Conservation (phyloP, 2,797 vertebrate species). For the Dallia pectoralis region DNA sequence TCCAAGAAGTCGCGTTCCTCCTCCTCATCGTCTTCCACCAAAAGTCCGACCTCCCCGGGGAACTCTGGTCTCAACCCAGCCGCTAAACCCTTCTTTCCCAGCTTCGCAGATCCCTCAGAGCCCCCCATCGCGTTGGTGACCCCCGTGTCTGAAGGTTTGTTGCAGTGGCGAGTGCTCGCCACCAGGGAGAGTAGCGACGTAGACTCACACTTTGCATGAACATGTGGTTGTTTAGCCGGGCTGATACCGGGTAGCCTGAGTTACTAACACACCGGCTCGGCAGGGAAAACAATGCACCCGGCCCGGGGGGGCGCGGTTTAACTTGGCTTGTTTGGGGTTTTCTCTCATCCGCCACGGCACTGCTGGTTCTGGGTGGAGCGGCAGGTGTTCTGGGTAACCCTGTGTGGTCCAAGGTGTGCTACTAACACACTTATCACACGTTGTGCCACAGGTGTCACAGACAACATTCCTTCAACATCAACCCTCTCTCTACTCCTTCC, state of each 20-base stretch:
- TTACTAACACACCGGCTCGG: conserved; percentile 65
- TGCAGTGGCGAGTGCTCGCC: conserved; percentile 42
- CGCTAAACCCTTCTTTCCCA: conserved; percentile 79
- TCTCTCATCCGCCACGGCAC: conserved; percentile 38
- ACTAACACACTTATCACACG: conserved; percentile 61
- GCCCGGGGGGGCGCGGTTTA: conserved; percentile 42
- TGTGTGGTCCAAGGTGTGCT: conserved; percentile 46
- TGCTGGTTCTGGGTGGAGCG: conserved; percentile 22
- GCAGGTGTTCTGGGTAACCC: conserved; percentile 57
- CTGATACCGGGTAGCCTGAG: conserved; percentile 42
- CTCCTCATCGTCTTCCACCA: conserved; percentile 59
- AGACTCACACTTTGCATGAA: conserved; percentile 57
- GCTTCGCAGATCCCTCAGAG: conserved; percentile 68
- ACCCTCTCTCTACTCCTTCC: conserved; percentile 13
- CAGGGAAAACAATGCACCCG: conserved; percentile 22
- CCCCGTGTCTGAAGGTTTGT: conserved; percentile 76
- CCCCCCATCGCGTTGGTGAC: conserved; percentile 42
- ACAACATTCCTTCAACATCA: conserved; percentile 16
- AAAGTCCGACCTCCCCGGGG: conserved; percentile 61
- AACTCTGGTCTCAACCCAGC: conserved; percentile 74
- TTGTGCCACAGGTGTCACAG: conserved; percentile 27
- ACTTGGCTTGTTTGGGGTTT: conserved; percentile 46
- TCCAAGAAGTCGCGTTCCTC: conserved; percentile 58
- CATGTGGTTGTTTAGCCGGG: conserved; percentile 43
- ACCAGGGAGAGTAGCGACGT: conserved; percentile 12